Base-by-base conservation (phyloP, 2,113 vertebrate species). In the Poeciliopsis retropinna region DNA sequence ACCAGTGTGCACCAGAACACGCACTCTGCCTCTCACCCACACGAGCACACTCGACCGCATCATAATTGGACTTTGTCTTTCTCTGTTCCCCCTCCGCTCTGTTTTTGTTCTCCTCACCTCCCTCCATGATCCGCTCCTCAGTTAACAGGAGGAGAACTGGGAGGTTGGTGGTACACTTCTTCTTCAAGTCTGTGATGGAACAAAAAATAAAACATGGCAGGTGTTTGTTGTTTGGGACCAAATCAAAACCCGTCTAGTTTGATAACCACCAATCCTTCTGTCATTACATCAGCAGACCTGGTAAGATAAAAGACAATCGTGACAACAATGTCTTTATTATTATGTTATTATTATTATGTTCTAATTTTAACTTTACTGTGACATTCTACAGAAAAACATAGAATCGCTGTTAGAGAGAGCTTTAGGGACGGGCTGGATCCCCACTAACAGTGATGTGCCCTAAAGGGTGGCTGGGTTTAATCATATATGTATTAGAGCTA, bases 141-240 rank as follows among this genome's bases (percentile, higher is more conserved):
- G 73, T 84, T 80, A 75, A 73, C 76, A 44, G 77, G 34, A 17
- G 75, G 22, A 57, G 47, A 72, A 84, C 81, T 19, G 62, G 29
- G 19, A 69, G 72, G 76, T 64, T 82, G 82, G 85, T 76, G 90
- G 86, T 84, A 78, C 79, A 60, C 65, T 64, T 81, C 72, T 67
- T 66, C 57, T 73, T 61, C 57, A 51, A 76, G 75, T 75, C 82
- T 72, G 19, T 1, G 3, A 6, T 5, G 0, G 64, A 25, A 51
- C n/a, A 19, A 51, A 51, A 51, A 37, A 0, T 9, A 22, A 25
- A 57, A n/a, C 51, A 11, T n/a, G 7, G 8, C 25, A 57, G 7
- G 51, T 57, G 22, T 22, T 47, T 47, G 44, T 47, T 19, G 17
- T 47, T 47, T 17, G 17, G 9, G 22, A 9, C 2, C 51, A 57